Base-by-base conservation (phyloP, 2,888 invertebrate species). In the Entomobrya multifasciata region DNA sequence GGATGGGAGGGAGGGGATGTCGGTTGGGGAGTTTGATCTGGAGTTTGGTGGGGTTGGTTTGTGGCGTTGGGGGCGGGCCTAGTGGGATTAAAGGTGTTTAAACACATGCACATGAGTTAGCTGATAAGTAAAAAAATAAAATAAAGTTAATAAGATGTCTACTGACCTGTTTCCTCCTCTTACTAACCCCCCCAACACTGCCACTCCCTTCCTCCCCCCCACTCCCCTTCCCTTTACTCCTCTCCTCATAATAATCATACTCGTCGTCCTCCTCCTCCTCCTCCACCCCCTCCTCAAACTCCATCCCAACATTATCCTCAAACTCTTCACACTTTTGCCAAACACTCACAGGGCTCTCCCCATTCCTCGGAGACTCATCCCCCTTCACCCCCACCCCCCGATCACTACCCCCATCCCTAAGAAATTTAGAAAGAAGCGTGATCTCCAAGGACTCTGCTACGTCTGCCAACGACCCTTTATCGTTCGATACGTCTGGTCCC, bases 391-490 rank as follows among this genome's bases (percentile, higher is more conserved):
- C 36, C 36, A 6, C 36, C 5, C 8, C 5, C 5, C 8, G 36
- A 6, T 36, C 8, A 4, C 36, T 49, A 11, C 13, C 49, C 2
- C 8, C 5, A 3, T 49, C 49, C n/a, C 3, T 49, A 15, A 49
- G 49, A 2, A 49, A 13, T 10, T n/a, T 36, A 8, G 5, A 6
- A 4, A 36, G 36, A 4, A 8, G 8, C 36, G 8, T 8, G 36
- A 36, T 36, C 5, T 8, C 8, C 88, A 97, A 94, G 78, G 96
- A 96, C 92, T 97, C 97, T 0, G 97, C 97, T 1, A 97, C 97
- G 91, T 96, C 95, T 92, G 97, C 96, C 91, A 98, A 8, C 5
- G 94, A 97, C 97, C 17, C 62, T 76, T 41, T 10, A 10, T 47
- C 44, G n/a, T 15, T 6, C 25, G 13, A 5, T 25, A 44, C 72